Evolutionary conservation across 2,113 vertebrate species (phyloP).

Genomic region (Todiramphus saurophagus): DNA sequence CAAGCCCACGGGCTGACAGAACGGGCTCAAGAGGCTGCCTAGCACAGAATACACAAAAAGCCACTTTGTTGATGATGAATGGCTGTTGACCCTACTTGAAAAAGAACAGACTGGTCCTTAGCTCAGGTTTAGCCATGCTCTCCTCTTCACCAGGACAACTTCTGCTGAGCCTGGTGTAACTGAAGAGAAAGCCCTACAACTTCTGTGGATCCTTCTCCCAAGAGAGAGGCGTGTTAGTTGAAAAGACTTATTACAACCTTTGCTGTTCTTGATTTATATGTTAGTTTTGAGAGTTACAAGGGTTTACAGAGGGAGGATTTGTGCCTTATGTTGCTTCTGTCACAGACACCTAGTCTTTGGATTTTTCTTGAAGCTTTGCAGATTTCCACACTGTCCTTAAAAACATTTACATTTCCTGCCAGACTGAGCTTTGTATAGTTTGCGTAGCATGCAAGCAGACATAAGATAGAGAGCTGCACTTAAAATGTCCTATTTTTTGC

Average conservation of each 20-base stretch:
- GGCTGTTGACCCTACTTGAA: neutral
- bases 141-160: neutral
- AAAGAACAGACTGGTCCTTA: neutral
- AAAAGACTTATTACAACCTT: neutral
- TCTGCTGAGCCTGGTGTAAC: neutral
- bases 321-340: neutral
- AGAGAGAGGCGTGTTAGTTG: fast-evolving
- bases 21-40: neutral
- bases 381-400: neutral
- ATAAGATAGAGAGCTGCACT: neutral
- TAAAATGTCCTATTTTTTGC: neutral
- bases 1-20: neutral
- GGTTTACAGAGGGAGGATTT: neutral
- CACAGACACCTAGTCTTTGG: neutral
- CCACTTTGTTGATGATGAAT: slow-evolving; percentile 11
- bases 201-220: neutral
- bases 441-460: neutral
- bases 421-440: neutral
- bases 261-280: neutral
- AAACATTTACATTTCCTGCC: neutral
- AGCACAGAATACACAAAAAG: neutral
- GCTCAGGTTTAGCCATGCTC: neutral
- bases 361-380: neutral
- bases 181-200: neutral
- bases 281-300: neutral